Evolutionary conservation across 1,140 invertebrate genomes (phyloP).

Genomic region (Drosophila pseudoananassae): DNA sequence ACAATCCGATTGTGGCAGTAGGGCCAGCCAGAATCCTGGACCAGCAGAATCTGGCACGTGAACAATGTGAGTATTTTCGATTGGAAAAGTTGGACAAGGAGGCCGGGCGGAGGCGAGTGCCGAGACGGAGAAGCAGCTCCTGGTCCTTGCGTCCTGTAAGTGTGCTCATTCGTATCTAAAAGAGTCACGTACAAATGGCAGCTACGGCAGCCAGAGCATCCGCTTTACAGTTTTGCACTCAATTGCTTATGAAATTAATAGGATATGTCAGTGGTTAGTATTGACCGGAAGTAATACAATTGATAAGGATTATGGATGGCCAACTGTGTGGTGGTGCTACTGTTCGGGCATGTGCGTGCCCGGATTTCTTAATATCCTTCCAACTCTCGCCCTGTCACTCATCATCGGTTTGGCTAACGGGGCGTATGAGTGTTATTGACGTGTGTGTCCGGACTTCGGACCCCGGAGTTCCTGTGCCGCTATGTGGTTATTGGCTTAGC

Average conservation of each 20-base stretch:
- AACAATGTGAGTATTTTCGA: constrained; percentile 78
- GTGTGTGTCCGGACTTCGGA: constrained; percentile 35
- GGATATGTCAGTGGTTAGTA: constrained; percentile 83
- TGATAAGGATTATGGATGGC: constrained; percentile 82
- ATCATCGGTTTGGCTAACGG: constrained; percentile 71
- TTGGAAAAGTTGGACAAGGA: constrained; percentile 39
- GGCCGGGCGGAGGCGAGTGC: neutral
- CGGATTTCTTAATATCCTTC: constrained; percentile 39
- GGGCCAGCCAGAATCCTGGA: neutral
- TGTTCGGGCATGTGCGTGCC: constrained; percentile 24
- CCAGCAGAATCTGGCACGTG: constrained; percentile 54
- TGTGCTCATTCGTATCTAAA: constrained; percentile 75
- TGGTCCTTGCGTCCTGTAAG: constrained; percentile 71
- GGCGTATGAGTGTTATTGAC: constrained; percentile 79
- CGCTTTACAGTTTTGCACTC: constrained; percentile 82
- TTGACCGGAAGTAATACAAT: constrained; percentile 83
- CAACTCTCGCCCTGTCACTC: constrained; percentile 8
- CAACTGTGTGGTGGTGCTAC: constrained; percentile 32
- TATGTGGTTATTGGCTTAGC: constrained; percentile 51
- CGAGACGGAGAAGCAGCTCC: constrained; percentile 10
- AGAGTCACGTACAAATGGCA: constrained; percentile 71
- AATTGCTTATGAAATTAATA: constrained; percentile 84
- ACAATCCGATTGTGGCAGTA: constrained; percentile 42
- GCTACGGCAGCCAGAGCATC: constrained; percentile 36
- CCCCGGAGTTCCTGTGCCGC: constrained; percentile 22